phyloP scores from a whole-genome alignment of 1,140 invertebrate species.

The Bombus difficillimus region DNA sequence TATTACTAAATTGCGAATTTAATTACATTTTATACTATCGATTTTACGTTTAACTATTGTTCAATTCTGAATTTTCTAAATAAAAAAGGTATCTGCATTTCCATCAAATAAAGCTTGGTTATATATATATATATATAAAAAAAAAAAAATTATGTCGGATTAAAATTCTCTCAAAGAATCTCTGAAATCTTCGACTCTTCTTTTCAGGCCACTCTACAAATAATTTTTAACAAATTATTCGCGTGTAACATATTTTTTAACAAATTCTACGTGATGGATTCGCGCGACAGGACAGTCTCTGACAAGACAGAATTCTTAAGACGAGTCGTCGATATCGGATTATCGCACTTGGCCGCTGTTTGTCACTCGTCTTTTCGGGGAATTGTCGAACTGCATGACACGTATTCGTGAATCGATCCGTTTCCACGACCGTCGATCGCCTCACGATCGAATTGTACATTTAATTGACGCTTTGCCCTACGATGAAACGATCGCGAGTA shows the following conservation, averaged over 20 bases:
- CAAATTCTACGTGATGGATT: background rate
- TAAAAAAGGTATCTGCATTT: no score
- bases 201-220: background rate
- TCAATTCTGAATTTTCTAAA: no score
- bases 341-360: constrained; percentile 1
- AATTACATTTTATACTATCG: no score
- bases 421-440: background rate
- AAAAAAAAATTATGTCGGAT: no score
- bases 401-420: background rate
- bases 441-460: background rate
- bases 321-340: constrained; percentile 29
- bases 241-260: background rate
- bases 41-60: no score
- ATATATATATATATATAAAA: no score
- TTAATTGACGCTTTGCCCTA: constrained; percentile 24
- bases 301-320: background rate
- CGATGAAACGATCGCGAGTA: background rate
- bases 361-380: background rate
- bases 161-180: no score
- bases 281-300: background rate
- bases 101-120: no score
- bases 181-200: no score
- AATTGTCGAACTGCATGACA: background rate
- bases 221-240: no score
- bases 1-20: no score